These are phyloP conservation scores for Nothocercus julius DNA, from an alignment of 2,113 vertebrate genomes.

Conservation along the genomic window DNA sequence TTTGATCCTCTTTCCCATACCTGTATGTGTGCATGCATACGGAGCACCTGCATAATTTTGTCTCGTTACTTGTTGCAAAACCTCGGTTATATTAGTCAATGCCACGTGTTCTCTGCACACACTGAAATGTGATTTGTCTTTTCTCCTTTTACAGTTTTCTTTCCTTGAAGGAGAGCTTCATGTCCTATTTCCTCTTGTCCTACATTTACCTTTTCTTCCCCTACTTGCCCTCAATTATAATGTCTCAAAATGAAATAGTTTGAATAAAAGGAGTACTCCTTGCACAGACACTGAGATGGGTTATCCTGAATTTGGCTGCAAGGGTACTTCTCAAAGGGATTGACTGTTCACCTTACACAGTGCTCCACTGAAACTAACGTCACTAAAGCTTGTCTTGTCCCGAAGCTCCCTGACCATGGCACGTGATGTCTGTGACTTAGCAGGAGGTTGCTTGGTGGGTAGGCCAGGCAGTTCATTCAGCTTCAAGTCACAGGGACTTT, in stretches of 20 bases:
- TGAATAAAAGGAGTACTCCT: neutral
- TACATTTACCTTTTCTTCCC: neutral
- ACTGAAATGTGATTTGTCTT: neutral
- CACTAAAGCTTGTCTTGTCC: neutral
- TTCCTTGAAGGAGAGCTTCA: neutral
- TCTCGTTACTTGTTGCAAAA: neutral
- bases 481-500: neutral
- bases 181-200: neutral
- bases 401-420: neutral
- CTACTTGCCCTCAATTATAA: neutral
- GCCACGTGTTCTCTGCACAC: neutral
- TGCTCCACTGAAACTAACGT: neutral
- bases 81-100: neutral
- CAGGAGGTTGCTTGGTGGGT: neutral
- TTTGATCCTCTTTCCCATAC: neutral
- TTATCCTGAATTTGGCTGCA: neutral
- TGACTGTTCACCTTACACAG: neutral
- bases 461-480: neutral
- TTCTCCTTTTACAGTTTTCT: neutral
- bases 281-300: accelerated
- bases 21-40: neutral
- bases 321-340: neutral
- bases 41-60: neutral
- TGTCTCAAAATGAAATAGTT: neutral
- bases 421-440: accelerated